Evolutionary conservation across 2,888 invertebrate species (phyloP).

Genomic region (Barypeithes pellucidus): DNA sequence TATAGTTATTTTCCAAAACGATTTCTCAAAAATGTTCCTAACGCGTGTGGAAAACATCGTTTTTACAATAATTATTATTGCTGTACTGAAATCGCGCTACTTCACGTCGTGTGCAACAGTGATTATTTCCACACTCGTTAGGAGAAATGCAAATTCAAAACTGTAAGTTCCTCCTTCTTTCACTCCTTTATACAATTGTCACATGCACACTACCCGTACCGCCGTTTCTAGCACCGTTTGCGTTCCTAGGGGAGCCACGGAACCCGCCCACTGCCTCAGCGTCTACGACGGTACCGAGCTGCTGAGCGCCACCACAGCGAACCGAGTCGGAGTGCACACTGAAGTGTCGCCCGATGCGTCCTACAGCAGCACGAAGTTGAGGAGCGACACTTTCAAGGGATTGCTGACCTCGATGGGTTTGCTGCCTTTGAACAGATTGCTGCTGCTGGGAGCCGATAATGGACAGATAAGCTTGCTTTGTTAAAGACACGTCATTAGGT

Average conservation of each 20-base stretch:
- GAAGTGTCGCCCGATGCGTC: conserved; percentile 80
- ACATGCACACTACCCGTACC: conserved; percentile 16
- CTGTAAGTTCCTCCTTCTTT: neutral
- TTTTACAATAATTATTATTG: too few species aligned
- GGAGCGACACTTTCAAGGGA: conserved; percentile 93
- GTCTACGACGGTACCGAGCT: conserved; percentile 83
- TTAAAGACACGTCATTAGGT: conserved; percentile 69
- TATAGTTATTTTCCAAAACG: too few species aligned
- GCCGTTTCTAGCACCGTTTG: conserved; percentile 52
- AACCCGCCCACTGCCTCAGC: conserved; percentile 92
- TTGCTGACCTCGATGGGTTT: conserved; percentile 92
- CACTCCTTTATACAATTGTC: neutral
- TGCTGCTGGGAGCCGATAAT: conserved; percentile 93
- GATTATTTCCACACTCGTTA: too few species aligned
- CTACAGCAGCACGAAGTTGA: conserved; percentile 88
- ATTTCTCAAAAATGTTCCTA: too few species aligned
- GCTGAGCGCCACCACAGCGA: conserved; percentile 93
- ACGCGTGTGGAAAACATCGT: too few species aligned
- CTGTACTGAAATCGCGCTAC: too few species aligned
- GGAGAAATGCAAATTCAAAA: too few species aligned
- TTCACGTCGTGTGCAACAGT: too few species aligned
- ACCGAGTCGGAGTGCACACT: conserved; percentile 91
- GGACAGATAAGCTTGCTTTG: conserved; percentile 89
- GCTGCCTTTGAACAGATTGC: conserved; percentile 89
- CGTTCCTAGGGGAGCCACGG: conserved; percentile 84